Evolutionary conservation across 1,140 invertebrate genomes (phyloP), one percentile per base, ranked within the genome.

Genomic region (Probaryconus sp.): DNA sequence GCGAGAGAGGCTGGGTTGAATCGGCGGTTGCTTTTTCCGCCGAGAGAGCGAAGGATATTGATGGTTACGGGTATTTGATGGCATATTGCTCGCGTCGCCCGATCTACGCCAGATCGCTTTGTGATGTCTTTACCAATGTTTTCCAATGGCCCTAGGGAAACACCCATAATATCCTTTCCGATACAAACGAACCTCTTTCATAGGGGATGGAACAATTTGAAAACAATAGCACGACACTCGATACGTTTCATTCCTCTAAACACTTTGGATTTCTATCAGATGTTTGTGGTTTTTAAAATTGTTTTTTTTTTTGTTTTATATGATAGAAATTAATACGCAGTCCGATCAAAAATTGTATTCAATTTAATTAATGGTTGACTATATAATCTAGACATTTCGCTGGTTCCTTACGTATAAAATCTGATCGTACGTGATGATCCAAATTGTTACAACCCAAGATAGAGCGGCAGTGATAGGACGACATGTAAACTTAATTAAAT

Each of bases 51-150:
- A 71, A 69, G 73, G 74, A 85, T 87, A 88, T 88, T 88, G 85
- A 88, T 87, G 86, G 83, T 88, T 87, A 87, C 85, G 83, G 81
- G 83, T 65, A 85, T 87, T 87, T 87, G 84, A 87, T 86, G 81
- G 85, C 85, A 87, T 88, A 87, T 88, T 87, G 84, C 84, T 83
- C 77, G 73, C 76, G 74, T 83, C 80, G 68, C 63, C 28, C 78
- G 76, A 82, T 81, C 75, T 60, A 63, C 61, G 30, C 53, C 33
- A 83, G 82, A 87, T 87, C 84, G 83, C 74, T 86, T 83, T 85
- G 83, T 85, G 81, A 88, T 87, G 83, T 83, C 83, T 86, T 86
- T 82, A 65, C 79, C 81, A 83, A 81, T 80, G 78, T 69, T 88
- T 86, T 82, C 77, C 80, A 75, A 85, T 86, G 79, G 58, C 37